Conservation (phyloP, 1,140 invertebrate genomes). For the Scylla paramamosain region DNA sequence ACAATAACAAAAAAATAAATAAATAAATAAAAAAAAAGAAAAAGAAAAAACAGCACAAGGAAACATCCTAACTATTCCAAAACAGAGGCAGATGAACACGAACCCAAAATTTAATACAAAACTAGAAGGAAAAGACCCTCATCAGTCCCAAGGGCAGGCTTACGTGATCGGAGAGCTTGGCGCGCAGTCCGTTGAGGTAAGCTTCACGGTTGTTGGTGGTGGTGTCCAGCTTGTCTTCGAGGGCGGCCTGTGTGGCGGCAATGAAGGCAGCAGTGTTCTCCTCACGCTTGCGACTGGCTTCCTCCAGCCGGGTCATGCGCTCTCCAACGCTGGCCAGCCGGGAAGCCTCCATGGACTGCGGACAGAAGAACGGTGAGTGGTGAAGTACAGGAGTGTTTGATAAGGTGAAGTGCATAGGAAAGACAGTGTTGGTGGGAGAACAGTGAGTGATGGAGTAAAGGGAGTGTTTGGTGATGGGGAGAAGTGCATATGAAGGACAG, state of each 20-base stretch:
- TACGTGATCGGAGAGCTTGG: slow-evolving; percentile 93
- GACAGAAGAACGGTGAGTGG: slow-evolving; percentile 68
- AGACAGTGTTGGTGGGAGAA: too few species aligned
- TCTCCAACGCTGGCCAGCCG: slow-evolving; percentile 90
- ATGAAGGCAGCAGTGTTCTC: slow-evolving; percentile 92
- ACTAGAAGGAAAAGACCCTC: too few species aligned
- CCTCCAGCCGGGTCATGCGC: slow-evolving; percentile 92
- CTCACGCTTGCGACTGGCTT: slow-evolving; percentile 92
- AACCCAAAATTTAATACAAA: too few species aligned
- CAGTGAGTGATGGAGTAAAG: too few species aligned
- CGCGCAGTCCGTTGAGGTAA: slow-evolving; percentile 92
- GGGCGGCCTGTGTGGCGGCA: slow-evolving; percentile 89
- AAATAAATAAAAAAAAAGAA: background rate
- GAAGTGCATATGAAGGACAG: too few species aligned
- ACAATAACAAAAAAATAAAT: background rate
- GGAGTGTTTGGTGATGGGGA: too few species aligned
- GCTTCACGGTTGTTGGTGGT: slow-evolving; percentile 93
- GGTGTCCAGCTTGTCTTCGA: slow-evolving; percentile 94
- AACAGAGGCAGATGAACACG: too few species aligned
- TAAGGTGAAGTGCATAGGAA: background rate
- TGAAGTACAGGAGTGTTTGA: background rate
- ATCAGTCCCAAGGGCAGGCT: slow-evolving; percentile 80
- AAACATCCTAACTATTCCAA: background rate
- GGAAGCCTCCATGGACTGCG: slow-evolving; percentile 90
- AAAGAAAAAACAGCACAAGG: background rate